Base-by-base conservation (phyloP, 1,140 invertebrate species). In the Cotesia glomerata region DNA sequence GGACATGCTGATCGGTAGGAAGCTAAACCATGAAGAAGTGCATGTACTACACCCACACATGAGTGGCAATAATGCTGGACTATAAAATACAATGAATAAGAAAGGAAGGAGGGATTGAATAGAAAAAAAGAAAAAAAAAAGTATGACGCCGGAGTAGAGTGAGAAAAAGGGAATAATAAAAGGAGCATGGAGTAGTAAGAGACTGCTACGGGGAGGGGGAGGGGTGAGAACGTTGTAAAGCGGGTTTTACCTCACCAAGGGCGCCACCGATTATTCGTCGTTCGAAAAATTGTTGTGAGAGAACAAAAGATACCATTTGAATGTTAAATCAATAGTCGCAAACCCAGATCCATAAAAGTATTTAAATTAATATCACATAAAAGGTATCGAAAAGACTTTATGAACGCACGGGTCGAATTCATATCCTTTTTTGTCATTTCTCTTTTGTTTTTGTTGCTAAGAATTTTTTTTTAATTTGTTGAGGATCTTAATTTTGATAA, bases 281-380 rank as follows among this genome's bases (percentile, higher is more conserved):
- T 72, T 72, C 79, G 79, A 82, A 81, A 81, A 84, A 81, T 82
- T 79, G 80, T 78, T 78, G 66, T 79, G 74, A 78, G 56, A 72
- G 70, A 84, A 82, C 78, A 81, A 81, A 82, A 79, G 81, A 83
- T 66, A 75, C 71, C 77, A 85, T 86, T 86, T 86, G 85, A 86
- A 86, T 86, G 86, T 86, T 76, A 85, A 84, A 85, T 86, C 81
- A 81, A 85, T 85, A 64, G 16, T 58, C 16, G 16, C 56, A 5
- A 4, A 18, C 18, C 14, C 14, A 14, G 14, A 86, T 86, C 84
- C 85, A 86, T 86, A 86, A 85, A 84, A 81, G 80, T 86, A 86
- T 86, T 86, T 82, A 86, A 86, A 86, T 85, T 82, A 85, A 85
- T 81, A 86, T 85, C 81, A 75, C 83, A 82, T 85, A 86, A 71